phyloP scores from a whole-genome alignment of 2,113 vertebrate genomes.

The Heptranchias perlo region DNA sequence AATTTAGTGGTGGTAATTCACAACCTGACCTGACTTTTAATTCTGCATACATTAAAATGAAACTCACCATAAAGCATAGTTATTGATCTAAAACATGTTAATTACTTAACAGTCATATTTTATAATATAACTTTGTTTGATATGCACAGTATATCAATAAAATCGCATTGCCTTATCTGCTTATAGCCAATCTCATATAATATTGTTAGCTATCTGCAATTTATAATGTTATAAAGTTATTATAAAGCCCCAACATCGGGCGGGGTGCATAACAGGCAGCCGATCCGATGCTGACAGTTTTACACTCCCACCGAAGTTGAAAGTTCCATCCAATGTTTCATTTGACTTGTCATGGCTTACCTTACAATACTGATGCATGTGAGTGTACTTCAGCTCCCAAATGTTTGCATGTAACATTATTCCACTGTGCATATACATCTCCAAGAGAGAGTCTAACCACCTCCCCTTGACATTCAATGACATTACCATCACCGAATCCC shows the following conservation, averaged over 20 bases:
- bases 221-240: not conserved
- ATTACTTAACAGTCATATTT: not conserved
- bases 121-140: not conserved
- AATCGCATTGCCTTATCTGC: not conserved
- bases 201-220: not conserved
- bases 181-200: not conserved
- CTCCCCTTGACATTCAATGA: too few species aligned
- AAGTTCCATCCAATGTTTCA: not conserved
- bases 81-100: conserved; percentile 22
- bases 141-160: not conserved
- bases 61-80: conserved; percentile 3
- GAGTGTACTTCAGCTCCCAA: not conserved
- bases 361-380: too few species aligned
- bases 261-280: not conserved
- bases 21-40: not conserved
- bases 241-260: not conserved
- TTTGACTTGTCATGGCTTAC: not conserved
- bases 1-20: not conserved
- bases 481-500: too few species aligned
- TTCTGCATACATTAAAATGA: conserved; percentile 6
- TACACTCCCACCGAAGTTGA: not conserved
- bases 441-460: not conserved
- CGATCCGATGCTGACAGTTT: not conserved
- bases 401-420: not conserved
- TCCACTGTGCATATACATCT: not conserved